Evolutionary conservation across 2,888 invertebrate genomes (phyloP).

Genomic region (Ernsta delagoae): DNA sequence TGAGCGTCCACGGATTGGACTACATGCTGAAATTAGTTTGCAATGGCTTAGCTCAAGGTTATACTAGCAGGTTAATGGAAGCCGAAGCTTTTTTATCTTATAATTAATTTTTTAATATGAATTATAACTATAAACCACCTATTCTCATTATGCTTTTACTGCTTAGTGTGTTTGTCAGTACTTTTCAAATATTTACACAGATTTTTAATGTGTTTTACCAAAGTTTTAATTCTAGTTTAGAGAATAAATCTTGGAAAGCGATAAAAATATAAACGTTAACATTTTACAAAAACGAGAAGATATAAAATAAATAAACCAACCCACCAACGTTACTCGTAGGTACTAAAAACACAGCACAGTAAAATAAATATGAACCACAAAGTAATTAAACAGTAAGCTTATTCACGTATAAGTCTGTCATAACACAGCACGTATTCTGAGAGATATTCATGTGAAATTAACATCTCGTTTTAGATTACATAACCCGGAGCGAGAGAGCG

Average conservation of each 20-base stretch:
- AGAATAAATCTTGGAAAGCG: too few relatives aligned
- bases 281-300: background rate
- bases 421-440: background rate
- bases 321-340: too few relatives aligned
- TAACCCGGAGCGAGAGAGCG: background rate
- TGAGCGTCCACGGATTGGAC: slow-evolving; percentile 5
- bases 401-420: slow-evolving; percentile 9
- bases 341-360: background rate
- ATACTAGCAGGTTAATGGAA: background rate
- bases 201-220: too few relatives aligned
- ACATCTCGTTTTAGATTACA: slow-evolving; percentile 2
- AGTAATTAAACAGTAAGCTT: slow-evolving; percentile 20
- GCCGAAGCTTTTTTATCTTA: background rate
- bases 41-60: slow-evolving; percentile 14
- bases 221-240: too few relatives aligned
- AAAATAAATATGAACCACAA: slow-evolving; percentile 7
- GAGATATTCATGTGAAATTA: slow-evolving; percentile 3
- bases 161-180: too few relatives aligned
- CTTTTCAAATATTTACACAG: too few relatives aligned
- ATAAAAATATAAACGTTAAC: background rate
- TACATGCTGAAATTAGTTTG: slow-evolving; percentile 28
- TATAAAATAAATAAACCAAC: slow-evolving; percentile 11
- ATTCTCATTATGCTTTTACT: too few relatives aligned
- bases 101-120: too few relatives aligned
- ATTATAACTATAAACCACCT: background rate